Conservation (phyloP, 2,888 invertebrate species). For the Crematogaster levior region DNA sequence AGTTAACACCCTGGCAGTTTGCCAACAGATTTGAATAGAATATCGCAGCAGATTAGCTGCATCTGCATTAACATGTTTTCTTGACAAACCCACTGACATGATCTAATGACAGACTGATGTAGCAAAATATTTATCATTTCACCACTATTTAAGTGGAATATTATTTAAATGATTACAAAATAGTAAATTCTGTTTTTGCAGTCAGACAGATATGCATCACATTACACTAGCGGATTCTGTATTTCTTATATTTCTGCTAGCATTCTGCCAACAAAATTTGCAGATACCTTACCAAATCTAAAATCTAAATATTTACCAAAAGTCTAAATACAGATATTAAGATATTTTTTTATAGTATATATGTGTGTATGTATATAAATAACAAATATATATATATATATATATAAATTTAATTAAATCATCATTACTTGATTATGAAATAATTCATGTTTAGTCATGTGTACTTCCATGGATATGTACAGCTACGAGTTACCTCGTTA, state of each 20-base stretch:
- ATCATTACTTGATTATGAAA: too few species aligned
- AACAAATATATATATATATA: background rate
- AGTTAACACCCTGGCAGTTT: background rate
- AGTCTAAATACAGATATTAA: background rate
- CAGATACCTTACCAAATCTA: background rate
- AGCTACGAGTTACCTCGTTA: slow-evolving; percentile 89
- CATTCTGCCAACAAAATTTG: background rate
- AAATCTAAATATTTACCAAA: too few species aligned
- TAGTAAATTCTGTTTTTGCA: background rate
- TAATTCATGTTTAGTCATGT: too few species aligned
- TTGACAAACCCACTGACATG: background rate
- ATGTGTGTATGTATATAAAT: background rate
- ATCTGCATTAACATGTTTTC: background rate
- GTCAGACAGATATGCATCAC: background rate
- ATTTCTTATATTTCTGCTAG: too few species aligned
- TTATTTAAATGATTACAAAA: background rate
- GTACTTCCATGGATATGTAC: background rate
- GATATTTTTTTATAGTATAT: background rate
- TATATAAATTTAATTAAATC: too few species aligned
- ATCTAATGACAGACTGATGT: background rate
- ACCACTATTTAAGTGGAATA: background rate
- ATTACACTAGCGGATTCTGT: background rate
- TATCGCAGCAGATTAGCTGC: background rate
- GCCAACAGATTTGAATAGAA: background rate
- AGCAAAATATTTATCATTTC: background rate